Percentiles rank a stretch among this genome's conserved stretches.
Conservation (phyloP, 1,140 invertebrate genomes). For the Magallana gigas region DNA sequence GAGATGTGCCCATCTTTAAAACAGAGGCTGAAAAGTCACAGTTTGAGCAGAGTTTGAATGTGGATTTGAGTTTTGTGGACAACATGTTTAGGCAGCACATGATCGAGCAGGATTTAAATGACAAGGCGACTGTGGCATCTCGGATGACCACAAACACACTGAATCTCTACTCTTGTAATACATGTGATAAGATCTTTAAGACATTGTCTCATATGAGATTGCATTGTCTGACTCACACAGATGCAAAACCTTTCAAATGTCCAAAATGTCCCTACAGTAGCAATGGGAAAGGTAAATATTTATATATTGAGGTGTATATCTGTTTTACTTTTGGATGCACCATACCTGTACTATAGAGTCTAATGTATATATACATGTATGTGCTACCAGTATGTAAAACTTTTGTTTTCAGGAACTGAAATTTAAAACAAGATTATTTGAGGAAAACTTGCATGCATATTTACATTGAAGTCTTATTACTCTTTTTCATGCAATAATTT, state of each 20-base stretch:
- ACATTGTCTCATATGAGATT: slow-evolving; percentile 78
- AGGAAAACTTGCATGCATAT: background rate
- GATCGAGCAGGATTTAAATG: slow-evolving; percentile 77
- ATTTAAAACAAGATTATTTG: background rate
- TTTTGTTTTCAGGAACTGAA: background rate
- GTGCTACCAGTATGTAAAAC: background rate
- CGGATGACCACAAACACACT: slow-evolving; percentile 63
- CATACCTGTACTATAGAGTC: no score
- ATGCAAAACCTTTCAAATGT: slow-evolving; percentile 78
- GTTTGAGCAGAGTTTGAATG: slow-evolving; percentile 74
- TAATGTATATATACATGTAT: no score
- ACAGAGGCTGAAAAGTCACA: slow-evolving; percentile 71
- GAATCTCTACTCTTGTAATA: slow-evolving; percentile 76
- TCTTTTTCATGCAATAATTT: background rate
- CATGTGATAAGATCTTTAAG: slow-evolving; percentile 79
- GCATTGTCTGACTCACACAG: slow-evolving; percentile 78
- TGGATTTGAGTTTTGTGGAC: slow-evolving; percentile 75
- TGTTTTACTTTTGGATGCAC: no score
- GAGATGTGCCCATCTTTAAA: slow-evolving; percentile 72
- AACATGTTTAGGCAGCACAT: slow-evolving; percentile 72
- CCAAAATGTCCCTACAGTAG: slow-evolving; percentile 76
- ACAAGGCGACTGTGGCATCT: slow-evolving; percentile 61
- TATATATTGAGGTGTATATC: no score
- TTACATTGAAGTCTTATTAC: background rate
- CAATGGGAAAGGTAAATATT: slow-evolving; percentile 76